Evolutionary conservation across 1,140 invertebrate genomes (phyloP), one percentile per base, ranked within the genome.

Genomic region (Sarcophaga bullata): DNA sequence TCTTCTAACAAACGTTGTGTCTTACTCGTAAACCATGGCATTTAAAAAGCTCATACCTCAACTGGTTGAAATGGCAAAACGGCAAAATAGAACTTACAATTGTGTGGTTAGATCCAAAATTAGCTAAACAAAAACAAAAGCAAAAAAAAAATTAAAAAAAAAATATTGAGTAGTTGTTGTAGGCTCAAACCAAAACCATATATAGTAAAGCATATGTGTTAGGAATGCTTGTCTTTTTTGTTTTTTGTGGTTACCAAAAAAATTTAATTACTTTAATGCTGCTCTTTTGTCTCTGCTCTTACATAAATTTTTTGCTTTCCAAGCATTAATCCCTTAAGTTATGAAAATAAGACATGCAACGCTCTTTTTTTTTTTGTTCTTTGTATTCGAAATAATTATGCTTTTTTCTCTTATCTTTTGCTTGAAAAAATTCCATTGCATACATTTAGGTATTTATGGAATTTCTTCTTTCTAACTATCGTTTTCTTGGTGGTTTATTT

Each of bases 191-290:
- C 9, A 1, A 68, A 17, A 17, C 19, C n/a, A 19, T 68, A 19
- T 17, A 68, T 25, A 68, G 19, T 75, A 46, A 47, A 49, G 73
- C 37, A 49, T 49, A 75, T 75, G 73, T 37, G n/a, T 75, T 47
- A 49, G 15, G 73, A 17, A 68, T 68, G 62, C 54, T 62, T 68
- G 25, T 37, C 25, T 37, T 37, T 37, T 37, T 37, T 37, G 4
- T 37, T 19, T 15, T 68, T 68, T 68, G 19, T 68, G 62, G 62
- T 19, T n/a, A 58, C 54, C 54, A 68, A 68, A 37, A n/a, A 37
- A 62, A 68, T 68, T 68, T 68, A 68, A 68, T 68, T 68, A 68
- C 62, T 68, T 68, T 68, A 68, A 68, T 68, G 62, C 19, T 68
- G 17, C 19, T 68, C 19, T 25, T 52, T 37, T 37, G 1, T 68